A percentile compares a stretch with the other conserved stretches of the same genome.
Evolutionary conservation across 1,140 invertebrate genomes (phyloP).

Genomic region (Cylas formicarius): DNA sequence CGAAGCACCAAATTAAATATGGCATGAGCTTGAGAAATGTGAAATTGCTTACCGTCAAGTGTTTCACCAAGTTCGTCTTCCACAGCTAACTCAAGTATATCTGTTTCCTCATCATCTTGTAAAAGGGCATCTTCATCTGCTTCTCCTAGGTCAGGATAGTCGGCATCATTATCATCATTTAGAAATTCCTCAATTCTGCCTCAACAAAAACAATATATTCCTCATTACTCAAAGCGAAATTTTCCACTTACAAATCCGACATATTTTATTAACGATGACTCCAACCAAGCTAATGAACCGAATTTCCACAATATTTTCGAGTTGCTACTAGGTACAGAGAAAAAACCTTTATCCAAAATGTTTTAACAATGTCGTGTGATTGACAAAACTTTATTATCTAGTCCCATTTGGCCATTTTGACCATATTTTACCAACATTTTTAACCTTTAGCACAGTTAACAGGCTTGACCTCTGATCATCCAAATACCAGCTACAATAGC

Average conservation of each 20-base stretch:
- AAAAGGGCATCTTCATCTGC: conserved; percentile 26
- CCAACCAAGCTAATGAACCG: too few relatives aligned
- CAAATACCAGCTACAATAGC: too few relatives aligned
- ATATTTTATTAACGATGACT: too few relatives aligned
- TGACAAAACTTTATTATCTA: too few relatives aligned
- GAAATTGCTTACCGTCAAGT: conserved; percentile 13
- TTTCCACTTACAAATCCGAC: conserved; percentile 4
- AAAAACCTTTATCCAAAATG: too few relatives aligned
- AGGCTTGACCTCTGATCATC: too few relatives aligned
- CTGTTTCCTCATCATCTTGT: conserved; percentile 25
- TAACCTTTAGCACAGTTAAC: too few relatives aligned
- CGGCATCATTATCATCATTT: conserved; percentile 21
- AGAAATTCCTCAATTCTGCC: conserved; percentile 24
- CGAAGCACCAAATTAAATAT: conserved; percentile 13
- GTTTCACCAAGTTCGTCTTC: conserved; percentile 15
- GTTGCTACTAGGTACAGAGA: too few relatives aligned
- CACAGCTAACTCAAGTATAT: conserved; percentile 14
- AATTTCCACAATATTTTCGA: conserved; percentile 1
- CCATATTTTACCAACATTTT: too few relatives aligned
- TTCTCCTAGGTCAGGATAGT: conserved; percentile 20
- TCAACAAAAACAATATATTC: conserved; percentile 3
- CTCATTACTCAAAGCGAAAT: not conserved
- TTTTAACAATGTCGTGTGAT: too few relatives aligned
- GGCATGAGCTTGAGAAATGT: too few relatives aligned
- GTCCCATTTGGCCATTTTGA: too few relatives aligned